These are phyloP conservation scores for Physeter macrocephalus DNA, from an alignment of 2,113 vertebrate genomes.

Conservation along the genomic window DNA sequence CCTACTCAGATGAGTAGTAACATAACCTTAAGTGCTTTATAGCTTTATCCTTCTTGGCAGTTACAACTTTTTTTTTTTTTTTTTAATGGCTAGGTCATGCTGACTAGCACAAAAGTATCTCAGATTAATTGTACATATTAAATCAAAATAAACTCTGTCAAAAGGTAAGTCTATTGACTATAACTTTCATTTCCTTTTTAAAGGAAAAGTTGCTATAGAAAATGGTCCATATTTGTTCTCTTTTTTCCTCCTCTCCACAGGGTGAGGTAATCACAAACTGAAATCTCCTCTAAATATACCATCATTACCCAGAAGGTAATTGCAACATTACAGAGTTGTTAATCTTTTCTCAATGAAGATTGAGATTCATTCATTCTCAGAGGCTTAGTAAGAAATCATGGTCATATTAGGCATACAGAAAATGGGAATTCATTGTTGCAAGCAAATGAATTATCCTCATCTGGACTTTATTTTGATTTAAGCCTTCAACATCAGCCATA, in stretches of 20 bases:
- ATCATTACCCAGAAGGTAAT: slow-evolving; percentile 51
- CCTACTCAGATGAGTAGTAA: not conserved
- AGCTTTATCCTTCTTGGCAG: not conserved
- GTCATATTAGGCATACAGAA: slow-evolving; percentile 4
- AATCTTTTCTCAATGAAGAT: slow-evolving; percentile 59
- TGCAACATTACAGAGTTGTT: slow-evolving; percentile 51
- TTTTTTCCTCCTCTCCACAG: not conserved
- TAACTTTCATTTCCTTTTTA: slow-evolving; percentile 22
- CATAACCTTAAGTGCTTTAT: not conserved
- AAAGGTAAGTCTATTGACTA: not conserved
- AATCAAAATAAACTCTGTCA: slow-evolving; percentile 26
- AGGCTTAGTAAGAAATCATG: slow-evolving; percentile 14
- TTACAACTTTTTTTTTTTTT: not conserved
- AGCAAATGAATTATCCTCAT: slow-evolving; percentile 20
- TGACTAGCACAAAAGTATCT: slow-evolving; percentile 15
- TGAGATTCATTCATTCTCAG: slow-evolving; percentile 30
- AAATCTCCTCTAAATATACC: slow-evolving; percentile 55
- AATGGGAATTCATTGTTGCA: slow-evolving; percentile 3
- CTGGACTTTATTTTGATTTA: slow-evolving; percentile 3
- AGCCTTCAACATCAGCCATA: not conserved
- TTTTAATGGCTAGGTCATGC: not conserved
- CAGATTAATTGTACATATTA: slow-evolving; percentile 15
- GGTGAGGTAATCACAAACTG: slow-evolving; percentile 41
- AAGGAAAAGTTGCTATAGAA: slow-evolving; percentile 13
- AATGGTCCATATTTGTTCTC: slow-evolving; percentile 29